Conservation (phyloP, 2,797 vertebrate genomes). For the Distichodus sexfasciatus region DNA sequence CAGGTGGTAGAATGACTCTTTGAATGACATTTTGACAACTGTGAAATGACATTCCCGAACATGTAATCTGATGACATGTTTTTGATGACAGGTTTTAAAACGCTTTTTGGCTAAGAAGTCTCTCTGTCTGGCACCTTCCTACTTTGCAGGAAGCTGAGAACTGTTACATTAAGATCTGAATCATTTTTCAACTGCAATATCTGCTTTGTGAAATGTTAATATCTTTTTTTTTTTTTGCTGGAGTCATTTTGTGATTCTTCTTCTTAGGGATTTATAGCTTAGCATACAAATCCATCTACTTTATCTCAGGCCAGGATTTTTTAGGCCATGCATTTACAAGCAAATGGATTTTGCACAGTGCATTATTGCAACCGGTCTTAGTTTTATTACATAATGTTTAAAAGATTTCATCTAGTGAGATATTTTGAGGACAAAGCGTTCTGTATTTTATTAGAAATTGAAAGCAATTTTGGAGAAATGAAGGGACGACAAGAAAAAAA, state of each 20-base stretch:
- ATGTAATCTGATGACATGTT: too few relatives aligned
- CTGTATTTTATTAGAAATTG: not conserved
- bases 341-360: not conserved
- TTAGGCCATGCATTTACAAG: not conserved
- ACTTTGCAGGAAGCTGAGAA: too few relatives aligned
- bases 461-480: not conserved
- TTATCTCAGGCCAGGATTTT: slow-evolving; percentile 1
- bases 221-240: not conserved
- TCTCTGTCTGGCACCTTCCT: too few relatives aligned
- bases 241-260: slow-evolving; percentile 11
- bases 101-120: too few relatives aligned
- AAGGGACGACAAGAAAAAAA: not conserved
- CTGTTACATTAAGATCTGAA: too few relatives aligned
- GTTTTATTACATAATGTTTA: not conserved
- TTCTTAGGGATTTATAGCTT: slow-evolving; percentile 12
- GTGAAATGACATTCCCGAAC: too few relatives aligned
- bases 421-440: not conserved
- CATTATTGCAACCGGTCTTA: slow-evolving; percentile 5
- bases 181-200: not conserved
- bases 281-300: slow-evolving; percentile 10
- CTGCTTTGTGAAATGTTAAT: not conserved
- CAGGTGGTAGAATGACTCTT: too few relatives aligned
- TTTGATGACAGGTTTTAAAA: too few relatives aligned
- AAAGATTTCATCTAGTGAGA: not conserved
- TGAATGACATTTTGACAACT: too few relatives aligned